phyloP scores from a whole-genome alignment of 2,113 vertebrate genomes.

The Epinephelus moara region DNA sequence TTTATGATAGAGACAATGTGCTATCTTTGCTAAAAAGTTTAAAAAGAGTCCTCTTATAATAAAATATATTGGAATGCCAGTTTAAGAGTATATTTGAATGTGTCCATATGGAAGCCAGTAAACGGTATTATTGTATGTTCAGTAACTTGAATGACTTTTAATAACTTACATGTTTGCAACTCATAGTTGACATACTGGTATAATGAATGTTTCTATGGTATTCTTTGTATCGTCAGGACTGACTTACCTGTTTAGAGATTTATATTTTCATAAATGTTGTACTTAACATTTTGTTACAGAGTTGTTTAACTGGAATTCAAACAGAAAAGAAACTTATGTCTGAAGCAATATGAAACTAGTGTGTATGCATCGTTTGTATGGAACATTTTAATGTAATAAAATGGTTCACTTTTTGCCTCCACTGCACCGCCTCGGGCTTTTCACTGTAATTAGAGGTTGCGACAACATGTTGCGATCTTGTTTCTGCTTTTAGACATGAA shows the following conservation, averaged over 20 bases:
- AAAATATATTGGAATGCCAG: constrained; percentile 86
- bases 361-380: constrained; percentile 99
- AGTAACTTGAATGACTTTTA: constrained; percentile 99
- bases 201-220: constrained; percentile 99
- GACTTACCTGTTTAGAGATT: constrained; percentile 98
- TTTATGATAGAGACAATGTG: constrained; percentile 82
- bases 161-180: constrained; percentile 96
- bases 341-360: constrained; percentile 95
- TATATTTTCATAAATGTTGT: constrained; percentile 99
- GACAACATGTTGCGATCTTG: background rate
- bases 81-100: constrained; percentile 90
- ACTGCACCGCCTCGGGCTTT: constrained; percentile 21
- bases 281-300: constrained; percentile 99
- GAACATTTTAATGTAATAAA: constrained; percentile 92
- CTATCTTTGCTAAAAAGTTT: constrained; percentile 80
- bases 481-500: constrained; percentile 13
- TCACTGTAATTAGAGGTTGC: constrained; percentile 18
- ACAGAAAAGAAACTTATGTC: constrained; percentile 87
- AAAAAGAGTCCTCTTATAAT: constrained; percentile 77
- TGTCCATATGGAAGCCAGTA: constrained; percentile 91
- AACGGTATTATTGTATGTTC: constrained; percentile 89
- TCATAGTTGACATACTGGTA: constrained; percentile 91
- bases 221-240: constrained; percentile 98
- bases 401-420: constrained; percentile 85
- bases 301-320: constrained; percentile 95